Percentiles rank a stretch among this genome's conserved stretches.
Conservation (phyloP, 2,797 vertebrate species). For the Thunnus albacares region DNA sequence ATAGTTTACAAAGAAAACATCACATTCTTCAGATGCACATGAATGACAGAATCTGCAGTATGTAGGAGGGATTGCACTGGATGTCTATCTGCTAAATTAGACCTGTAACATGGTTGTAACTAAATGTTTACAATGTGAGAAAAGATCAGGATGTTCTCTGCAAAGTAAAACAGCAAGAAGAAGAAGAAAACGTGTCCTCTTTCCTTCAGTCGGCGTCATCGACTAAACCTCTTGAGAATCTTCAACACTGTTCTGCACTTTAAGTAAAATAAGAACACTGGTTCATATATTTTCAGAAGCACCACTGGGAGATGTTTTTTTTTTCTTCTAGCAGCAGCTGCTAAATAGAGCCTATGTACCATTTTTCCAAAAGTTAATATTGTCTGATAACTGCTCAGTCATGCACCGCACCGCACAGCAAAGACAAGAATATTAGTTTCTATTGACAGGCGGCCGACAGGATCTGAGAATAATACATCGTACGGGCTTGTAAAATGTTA, state of each 20-base stretch:
- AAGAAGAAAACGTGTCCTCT: not conserved
- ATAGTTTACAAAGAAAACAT: too few relatives aligned
- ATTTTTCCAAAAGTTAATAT: not conserved
- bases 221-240: not conserved
- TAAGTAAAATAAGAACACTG: slow-evolving; percentile 5
- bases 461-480: not conserved
- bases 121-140: not conserved
- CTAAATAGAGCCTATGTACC: not conserved
- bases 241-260: not conserved
- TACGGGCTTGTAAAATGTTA: not conserved
- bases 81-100: too few relatives aligned
- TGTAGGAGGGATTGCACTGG: too few relatives aligned
- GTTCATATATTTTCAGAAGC: slow-evolving; percentile 24
- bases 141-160: too few relatives aligned
- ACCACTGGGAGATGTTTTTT: not conserved
- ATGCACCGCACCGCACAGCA: not conserved
- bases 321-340: slow-evolving; percentile 12
- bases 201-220: not conserved
- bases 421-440: not conserved
- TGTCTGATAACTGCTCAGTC: slow-evolving; percentile 18
- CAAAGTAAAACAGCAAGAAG: not conserved
- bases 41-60: too few relatives aligned
- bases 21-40: too few relatives aligned
- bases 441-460: not conserved
- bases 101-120: too few relatives aligned